phyloP scores from a whole-genome alignment of 2,797 vertebrate genomes.

The Girardinus metallicus region DNA sequence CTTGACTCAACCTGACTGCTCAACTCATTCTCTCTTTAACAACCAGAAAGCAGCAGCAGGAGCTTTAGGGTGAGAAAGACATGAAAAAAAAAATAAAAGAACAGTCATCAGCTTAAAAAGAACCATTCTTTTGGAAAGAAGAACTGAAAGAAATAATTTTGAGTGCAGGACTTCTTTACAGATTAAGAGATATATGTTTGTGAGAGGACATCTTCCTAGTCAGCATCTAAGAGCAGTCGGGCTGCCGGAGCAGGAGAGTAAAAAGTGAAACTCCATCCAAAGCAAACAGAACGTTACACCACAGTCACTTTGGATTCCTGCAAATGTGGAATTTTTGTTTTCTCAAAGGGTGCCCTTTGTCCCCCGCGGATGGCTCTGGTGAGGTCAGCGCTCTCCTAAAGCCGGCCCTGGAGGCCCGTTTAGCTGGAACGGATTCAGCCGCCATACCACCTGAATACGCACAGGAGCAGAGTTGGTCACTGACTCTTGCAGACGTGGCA shows the following conservation, averaged over 20 bases:
- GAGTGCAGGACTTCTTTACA: constrained; percentile 14
- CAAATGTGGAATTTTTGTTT: constrained; percentile 50
- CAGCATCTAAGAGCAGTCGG: constrained; percentile 10
- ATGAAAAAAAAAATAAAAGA: constrained; percentile 49
- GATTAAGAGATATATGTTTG: constrained; percentile 28
- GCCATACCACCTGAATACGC: constrained; percentile 34
- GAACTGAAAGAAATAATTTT: neutral
- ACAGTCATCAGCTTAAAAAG: neutral
- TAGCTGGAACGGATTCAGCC: constrained; percentile 44
- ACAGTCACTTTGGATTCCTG: constrained; percentile 55
- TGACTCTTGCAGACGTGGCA: constrained; percentile 24
- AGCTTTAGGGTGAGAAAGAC: constrained; percentile 56
- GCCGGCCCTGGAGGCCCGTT: constrained; percentile 46
- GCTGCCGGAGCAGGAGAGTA: constrained; percentile 19
- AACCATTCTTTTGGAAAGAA: neutral
- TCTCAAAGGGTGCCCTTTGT: constrained; percentile 67
- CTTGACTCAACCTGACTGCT: constrained; percentile 45
- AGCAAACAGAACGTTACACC: constrained; percentile 57
- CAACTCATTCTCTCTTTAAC: constrained; percentile 44
- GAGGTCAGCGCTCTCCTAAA: constrained; percentile 31
- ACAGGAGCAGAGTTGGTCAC: constrained; percentile 38
- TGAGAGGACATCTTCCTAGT: constrained; percentile 20
- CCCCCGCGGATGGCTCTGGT: constrained; percentile 43
- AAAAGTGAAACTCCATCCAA: constrained; percentile 71
- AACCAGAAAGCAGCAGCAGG: constrained; percentile 30